These are phyloP conservation scores for Butorides virescens DNA, from an alignment of 2,113 vertebrate species.

Conservation along the genomic window DNA sequence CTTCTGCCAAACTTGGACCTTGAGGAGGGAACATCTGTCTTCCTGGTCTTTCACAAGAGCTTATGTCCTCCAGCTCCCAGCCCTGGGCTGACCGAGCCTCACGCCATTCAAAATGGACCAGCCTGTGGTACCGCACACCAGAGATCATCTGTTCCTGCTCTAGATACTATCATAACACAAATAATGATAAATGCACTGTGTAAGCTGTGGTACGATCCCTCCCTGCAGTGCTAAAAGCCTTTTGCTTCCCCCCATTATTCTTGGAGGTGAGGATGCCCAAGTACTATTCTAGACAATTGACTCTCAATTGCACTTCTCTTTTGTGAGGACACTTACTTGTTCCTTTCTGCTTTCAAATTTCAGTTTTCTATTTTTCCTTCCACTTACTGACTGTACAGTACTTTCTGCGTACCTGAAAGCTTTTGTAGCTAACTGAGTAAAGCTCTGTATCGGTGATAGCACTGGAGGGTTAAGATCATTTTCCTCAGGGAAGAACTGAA, in stretches of 20 bases:
- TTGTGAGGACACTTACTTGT: background rate
- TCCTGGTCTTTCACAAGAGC: background rate
- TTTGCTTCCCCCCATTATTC: background rate
- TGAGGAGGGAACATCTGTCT: background rate
- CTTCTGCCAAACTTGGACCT: background rate
- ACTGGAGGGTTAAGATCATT: background rate
- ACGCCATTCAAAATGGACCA: background rate
- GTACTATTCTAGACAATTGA: background rate
- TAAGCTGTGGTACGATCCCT: background rate
- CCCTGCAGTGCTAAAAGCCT: background rate
- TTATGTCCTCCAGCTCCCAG: background rate
- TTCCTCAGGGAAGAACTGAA: background rate
- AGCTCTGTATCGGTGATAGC: background rate
- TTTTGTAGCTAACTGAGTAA: background rate
- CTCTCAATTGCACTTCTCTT: background rate
- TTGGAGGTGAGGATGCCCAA: background rate
- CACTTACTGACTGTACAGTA: background rate
- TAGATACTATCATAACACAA: background rate
- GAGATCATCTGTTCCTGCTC: background rate
- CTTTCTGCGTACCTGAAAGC: conserved; percentile 20
- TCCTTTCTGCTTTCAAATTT: conserved; percentile 14
- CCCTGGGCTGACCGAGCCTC: background rate
- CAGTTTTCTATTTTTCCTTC: conserved; percentile 23
- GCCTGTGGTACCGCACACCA: background rate
- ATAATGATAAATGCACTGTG: background rate